Evolutionary conservation across 2,797 vertebrate genomes (phyloP), one percentile per base, ranked within the genome.

Genomic region (Xerus rutilus): DNA sequence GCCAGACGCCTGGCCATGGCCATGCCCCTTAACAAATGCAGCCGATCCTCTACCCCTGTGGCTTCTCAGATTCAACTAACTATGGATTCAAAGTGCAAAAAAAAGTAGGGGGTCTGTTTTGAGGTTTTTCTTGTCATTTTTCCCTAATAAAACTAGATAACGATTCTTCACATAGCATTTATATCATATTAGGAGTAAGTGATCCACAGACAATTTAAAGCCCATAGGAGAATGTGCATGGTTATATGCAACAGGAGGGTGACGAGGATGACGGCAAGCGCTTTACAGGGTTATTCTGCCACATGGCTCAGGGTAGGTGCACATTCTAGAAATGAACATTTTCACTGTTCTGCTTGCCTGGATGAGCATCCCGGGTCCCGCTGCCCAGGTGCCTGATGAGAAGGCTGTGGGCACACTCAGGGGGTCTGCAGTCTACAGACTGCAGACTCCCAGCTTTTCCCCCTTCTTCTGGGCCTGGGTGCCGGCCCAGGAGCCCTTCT

Each of bases 371-470:
- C 15, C 25, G 8, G 65, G 32, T 45, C 21, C 43, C 23, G 7
- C 20, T 28, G 47, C 28, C 69, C 28, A 52, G 45, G 69, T 7
- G 9, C 35, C 2, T 0, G 0, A 6, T 15, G 23, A 77, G 76
- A 54, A 91, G 69, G 52, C 49, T 10, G 21, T 1, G 17, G 47
- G 35, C 52, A 6, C n/a, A 18, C 10, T 13, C 11, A 7, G 73
- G 35, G 28, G 9, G 4, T 52, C 69, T 52, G 20, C 45, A 1
- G 62, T 25, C 69, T 30, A 23, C 30, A n/a, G n/a, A n/a, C n/a
- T n/a, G n/a, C n/a, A n/a, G n/a, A n/a, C 9, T 30, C 21, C 11
- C 17, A 21, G 32, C 20, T 2, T 13, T 8, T 12, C 49, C 69
- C 32, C n/a, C 73, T 85, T 9, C 30, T 25, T 4, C 0, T 1